Percentiles rank a stretch among this genome's conserved stretches.
These are phyloP conservation scores for Jordanella pulchra DNA, from an alignment of 2,797 vertebrate genomes.

Conservation along the genomic window DNA sequence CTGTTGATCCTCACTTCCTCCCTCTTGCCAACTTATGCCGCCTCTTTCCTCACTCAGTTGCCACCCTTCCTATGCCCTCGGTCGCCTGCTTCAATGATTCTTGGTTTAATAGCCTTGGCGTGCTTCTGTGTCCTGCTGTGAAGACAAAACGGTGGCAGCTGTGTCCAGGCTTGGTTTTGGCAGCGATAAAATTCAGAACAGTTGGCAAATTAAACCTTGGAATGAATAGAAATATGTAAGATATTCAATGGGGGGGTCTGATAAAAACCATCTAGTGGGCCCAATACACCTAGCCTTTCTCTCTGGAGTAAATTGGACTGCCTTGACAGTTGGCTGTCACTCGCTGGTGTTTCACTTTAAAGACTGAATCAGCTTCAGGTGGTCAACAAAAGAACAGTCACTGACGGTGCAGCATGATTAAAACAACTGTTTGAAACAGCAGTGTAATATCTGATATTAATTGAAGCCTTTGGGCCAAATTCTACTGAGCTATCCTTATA, in stretches of 20 bases:
- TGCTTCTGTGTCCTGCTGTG: slow-evolving; percentile 65
- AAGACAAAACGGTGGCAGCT: slow-evolving; percentile 78
- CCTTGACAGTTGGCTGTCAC: background rate
- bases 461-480: background rate
- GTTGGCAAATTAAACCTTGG: slow-evolving; percentile 36
- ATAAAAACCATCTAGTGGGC: background rate
- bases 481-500: background rate
- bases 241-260: slow-evolving; percentile 11
- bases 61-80: slow-evolving; percentile 21
- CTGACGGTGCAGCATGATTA: background rate
- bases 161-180: slow-evolving; percentile 56
- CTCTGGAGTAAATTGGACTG: background rate
- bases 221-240: slow-evolving; percentile 20
- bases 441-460: background rate
- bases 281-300: too few relatives aligned
- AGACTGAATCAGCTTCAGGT: background rate
- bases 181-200: slow-evolving; percentile 48
- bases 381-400: background rate
- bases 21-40: background rate
- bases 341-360: background rate
- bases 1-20: background rate
- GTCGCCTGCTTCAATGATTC: slow-evolving; percentile 42
- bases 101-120: slow-evolving; percentile 60
- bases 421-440: background rate
- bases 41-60: slow-evolving; percentile 30